These are phyloP conservation scores for Bombus waltoni DNA, from an alignment of 1,140 invertebrate genomes.

Conservation along the genomic window DNA sequence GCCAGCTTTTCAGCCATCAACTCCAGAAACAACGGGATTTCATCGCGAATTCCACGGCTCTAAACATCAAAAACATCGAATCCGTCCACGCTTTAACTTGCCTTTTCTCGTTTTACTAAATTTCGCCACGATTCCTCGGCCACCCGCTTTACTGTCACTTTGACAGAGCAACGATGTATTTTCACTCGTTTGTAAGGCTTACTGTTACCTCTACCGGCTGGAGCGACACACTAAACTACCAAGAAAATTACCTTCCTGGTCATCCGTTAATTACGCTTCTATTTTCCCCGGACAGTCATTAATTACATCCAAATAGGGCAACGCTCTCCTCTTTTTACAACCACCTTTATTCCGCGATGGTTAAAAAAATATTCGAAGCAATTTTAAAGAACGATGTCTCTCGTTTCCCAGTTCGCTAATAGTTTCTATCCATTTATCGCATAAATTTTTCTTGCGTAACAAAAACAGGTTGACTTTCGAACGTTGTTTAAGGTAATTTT, in stretches of 20 bases:
- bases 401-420: background rate
- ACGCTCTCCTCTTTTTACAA: background rate
- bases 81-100: too few species aligned
- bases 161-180: conserved; percentile 9
- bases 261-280: conserved; percentile 46
- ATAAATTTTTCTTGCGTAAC: background rate
- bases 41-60: background rate
- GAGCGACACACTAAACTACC: conserved; percentile 46
- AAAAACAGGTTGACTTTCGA: background rate
- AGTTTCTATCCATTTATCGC: background rate
- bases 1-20: background rate
- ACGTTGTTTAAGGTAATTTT: background rate
- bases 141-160: background rate
- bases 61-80: background rate
- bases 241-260: conserved; percentile 44
- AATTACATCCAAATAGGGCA: conserved; percentile 33
- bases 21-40: background rate
- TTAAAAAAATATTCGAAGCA: conserved; percentile 14
- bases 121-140: background rate
- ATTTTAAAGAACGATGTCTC: background rate
- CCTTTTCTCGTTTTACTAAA: background rate
- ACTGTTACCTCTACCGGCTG: background rate
- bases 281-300: conserved; percentile 45
- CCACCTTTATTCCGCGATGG: too few species aligned
- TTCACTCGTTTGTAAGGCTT: background rate